Evolutionary conservation across 2,113 vertebrate genomes (phyloP).

Genomic region (Hemiprocne comata): DNA sequence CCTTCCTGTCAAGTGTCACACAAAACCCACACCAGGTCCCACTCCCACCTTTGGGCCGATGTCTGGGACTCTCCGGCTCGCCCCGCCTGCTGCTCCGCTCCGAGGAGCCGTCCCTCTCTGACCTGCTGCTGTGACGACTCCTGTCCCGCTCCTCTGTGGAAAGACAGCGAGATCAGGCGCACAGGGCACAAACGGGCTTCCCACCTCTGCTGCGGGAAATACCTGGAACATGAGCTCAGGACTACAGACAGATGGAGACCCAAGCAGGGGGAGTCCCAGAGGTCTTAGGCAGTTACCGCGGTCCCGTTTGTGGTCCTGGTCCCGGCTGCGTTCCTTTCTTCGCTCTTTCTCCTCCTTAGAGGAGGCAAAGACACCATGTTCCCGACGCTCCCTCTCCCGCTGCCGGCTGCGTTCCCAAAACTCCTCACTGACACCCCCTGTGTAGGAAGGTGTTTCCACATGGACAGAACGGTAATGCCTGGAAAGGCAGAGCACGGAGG

Average conservation of each 20-base stretch:
- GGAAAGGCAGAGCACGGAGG: background rate
- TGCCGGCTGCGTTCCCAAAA: constrained; percentile 90
- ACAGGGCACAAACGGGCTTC: background rate
- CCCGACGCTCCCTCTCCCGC: constrained; percentile 89
- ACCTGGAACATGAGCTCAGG: background rate
- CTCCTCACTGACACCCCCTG: constrained; percentile 95
- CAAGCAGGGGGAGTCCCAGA: background rate
- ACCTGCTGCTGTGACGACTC: constrained; percentile 77
- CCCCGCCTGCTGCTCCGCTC: constrained; percentile 86
- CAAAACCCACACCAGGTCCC: accelerated
- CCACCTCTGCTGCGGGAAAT: background rate
- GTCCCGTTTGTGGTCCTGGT: constrained; percentile 78
- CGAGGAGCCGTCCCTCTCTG: constrained; percentile 81
- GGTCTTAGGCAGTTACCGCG: constrained; percentile 72
- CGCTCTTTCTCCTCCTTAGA: constrained; percentile 91
- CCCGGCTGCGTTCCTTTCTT: constrained; percentile 79
- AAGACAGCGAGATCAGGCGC: background rate
- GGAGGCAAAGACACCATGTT: constrained; percentile 92
- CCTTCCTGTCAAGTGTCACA: background rate
- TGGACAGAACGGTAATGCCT: constrained; percentile 93
- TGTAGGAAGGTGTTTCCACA: constrained; percentile 93
- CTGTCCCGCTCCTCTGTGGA: constrained; percentile 85
- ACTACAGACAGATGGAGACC: background rate
- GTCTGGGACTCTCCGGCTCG: constrained; percentile 87
- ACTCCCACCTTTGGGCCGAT: constrained; percentile 85